Evolutionary conservation across 2,888 invertebrate genomes (phyloP).

Genomic region (Acleris holmiana): DNA sequence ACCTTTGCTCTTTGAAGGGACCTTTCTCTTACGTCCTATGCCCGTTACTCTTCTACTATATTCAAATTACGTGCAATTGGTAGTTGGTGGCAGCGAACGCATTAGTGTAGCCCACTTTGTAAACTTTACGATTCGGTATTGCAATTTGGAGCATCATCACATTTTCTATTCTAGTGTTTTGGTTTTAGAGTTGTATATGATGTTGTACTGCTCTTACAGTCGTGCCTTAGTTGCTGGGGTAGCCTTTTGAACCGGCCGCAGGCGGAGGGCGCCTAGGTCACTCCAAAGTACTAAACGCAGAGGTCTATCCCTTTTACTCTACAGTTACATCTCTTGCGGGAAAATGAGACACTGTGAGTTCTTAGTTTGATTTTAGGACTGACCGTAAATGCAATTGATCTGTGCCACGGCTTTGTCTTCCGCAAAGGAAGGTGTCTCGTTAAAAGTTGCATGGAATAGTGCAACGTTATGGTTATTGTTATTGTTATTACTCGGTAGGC

Average conservation of each 20-base stretch:
- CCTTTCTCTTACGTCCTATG: slow-evolving; percentile 30
- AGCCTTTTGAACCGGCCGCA: slow-evolving; percentile 74
- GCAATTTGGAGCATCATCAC: slow-evolving; percentile 45
- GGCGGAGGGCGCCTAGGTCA: slow-evolving; percentile 56
- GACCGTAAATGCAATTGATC: slow-evolving; percentile 66
- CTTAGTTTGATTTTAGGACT: slow-evolving; percentile 11
- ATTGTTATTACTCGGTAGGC: slow-evolving; percentile 11
- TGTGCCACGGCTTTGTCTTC: slow-evolving; percentile 59
- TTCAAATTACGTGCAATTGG: no score
- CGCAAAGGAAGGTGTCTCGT: slow-evolving; percentile 54
- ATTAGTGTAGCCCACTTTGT: slow-evolving; percentile 49
- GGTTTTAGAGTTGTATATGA: slow-evolving; percentile 41
- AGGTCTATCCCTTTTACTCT: no score
- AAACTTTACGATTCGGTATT: slow-evolving; percentile 46
- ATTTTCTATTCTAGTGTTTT: slow-evolving; percentile 28
- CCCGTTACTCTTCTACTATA: no score
- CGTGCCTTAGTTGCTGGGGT: slow-evolving; percentile 55
- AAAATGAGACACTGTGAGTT: no score
- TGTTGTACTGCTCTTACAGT: slow-evolving; percentile 39
- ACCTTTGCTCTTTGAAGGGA: slow-evolving; percentile 64
- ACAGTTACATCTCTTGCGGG: no score
- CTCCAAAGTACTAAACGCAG: no score
- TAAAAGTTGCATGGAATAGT: slow-evolving; percentile 42
- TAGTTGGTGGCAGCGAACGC: no score
- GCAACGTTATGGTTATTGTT: slow-evolving; percentile 5